Base-by-base conservation (phyloP, 2,888 invertebrate genomes). In the Notodonta dromedarius region DNA sequence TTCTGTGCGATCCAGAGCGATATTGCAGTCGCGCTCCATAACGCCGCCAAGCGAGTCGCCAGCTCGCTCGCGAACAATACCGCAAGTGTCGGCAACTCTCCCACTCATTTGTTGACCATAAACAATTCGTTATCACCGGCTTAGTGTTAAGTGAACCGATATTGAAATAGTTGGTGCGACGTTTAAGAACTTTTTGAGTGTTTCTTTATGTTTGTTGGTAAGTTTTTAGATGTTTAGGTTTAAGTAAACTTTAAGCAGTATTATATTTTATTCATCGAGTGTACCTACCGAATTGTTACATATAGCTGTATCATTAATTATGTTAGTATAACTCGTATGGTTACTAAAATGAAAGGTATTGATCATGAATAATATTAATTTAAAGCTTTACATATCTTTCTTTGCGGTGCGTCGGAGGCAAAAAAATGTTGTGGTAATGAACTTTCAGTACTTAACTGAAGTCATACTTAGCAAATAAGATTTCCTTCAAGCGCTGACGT, bases 1-100 rank as follows among this genome's bases (percentile, higher is more conserved):
- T 61, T 5, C 35, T 35, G 24, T n/a, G n/a, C n/a, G 24, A 24
- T 24, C 24, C 24, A 35, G 35, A 5, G 35, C 35, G 35, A 58
- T 56, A 55, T 64, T 70, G 70, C 76, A 76, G 76, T 77, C 63
- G 70, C 56, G 63, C 62, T 66, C 56, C 62, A 62, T 64, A 48
- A 60, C 66, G 67, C 77, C 56, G 32, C 60, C 62, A 59, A 63
- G 69, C 55, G 64, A 58, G 75, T 62, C 24, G 52, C 32, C 5
- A 2, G 32, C 13, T n/a, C 11, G 35, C 35, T 35, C 35, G 7
- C 35, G 35, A 35, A 35, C 35, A 24, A 11, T 9, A 14, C 7
- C 32, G 1, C 32, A 14, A 48, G 24, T 24, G 14, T 16, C 50
- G 50, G 1, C 46, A 50, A 50, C 50, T 50, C 16, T 50, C 16